Conservation (phyloP, 2,888 invertebrate species). For the Eupithecia pulchellata region DNA sequence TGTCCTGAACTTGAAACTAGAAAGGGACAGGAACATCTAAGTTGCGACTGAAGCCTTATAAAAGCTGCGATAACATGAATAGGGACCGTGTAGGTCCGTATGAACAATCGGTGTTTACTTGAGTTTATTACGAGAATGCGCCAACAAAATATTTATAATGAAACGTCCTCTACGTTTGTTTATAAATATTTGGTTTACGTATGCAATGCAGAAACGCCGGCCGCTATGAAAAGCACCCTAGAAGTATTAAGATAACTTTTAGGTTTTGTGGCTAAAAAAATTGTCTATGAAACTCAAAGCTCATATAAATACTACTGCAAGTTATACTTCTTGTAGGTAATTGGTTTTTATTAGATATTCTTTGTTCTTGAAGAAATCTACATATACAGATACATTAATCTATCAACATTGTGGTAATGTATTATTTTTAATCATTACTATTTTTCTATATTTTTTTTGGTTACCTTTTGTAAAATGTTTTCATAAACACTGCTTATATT, state of each 20-base stretch:
- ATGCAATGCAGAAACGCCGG: not conserved
- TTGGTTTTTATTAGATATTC: too few relatives aligned
- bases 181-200: too few relatives aligned
- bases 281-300: not conserved
- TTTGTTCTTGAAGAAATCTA: too few relatives aligned
- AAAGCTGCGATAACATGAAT: conserved; percentile 18
- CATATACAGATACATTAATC: too few relatives aligned
- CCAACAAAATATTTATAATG: not conserved
- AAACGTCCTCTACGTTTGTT: too few relatives aligned
- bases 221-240: not conserved
- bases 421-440: not conserved
- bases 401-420: not conserved
- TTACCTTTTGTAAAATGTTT: not conserved
- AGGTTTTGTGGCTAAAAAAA: not conserved
- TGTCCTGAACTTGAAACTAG: conserved; percentile 13
- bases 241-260: not conserved
- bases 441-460: not conserved
- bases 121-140: not conserved
- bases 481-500: not conserved
- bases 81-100: conserved; percentile 22
- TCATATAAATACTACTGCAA: not conserved
- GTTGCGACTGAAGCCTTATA: conserved; percentile 34
- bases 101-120: conserved; percentile 14
- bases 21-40: conserved; percentile 29
- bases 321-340: too few relatives aligned